Percentiles rank a stretch among this genome's conserved stretches.
These are phyloP conservation scores for Tapera naevia DNA, from an alignment of 2,797 vertebrate species.

Conservation along the genomic window DNA sequence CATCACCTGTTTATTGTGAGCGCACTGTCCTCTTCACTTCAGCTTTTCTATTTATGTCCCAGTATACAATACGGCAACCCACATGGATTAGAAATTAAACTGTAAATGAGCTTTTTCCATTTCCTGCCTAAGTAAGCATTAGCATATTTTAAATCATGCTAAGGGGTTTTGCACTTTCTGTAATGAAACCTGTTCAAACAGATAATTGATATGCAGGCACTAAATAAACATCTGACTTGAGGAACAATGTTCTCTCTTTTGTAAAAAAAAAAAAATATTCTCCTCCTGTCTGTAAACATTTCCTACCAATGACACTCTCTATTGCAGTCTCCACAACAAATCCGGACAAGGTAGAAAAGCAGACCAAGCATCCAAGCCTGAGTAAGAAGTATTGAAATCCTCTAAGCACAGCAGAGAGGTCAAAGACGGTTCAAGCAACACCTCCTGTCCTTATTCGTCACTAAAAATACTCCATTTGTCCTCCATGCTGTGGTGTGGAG, in stretches of 20 bases:
- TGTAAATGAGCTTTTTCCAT: constrained; percentile 56
- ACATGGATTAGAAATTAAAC: constrained; percentile 71
- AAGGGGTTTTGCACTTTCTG: constrained; percentile 41
- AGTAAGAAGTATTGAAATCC: neutral
- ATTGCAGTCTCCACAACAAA: neutral
- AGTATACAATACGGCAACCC: constrained; percentile 52
- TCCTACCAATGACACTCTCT: neutral
- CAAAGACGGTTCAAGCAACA: neutral
- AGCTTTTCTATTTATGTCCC: constrained; percentile 57
- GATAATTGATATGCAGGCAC: constrained; percentile 53
- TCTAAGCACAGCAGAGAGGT: neutral
- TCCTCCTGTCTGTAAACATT: neutral
- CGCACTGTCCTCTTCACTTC: constrained; percentile 9
- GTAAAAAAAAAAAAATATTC: constrained; percentile 10
- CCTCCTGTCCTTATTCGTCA: neutral
- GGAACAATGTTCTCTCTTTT: neutral
- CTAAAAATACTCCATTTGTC: neutral
- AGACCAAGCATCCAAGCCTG: neutral
- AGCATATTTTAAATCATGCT: constrained; percentile 52
- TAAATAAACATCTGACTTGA: constrained; percentile 52
- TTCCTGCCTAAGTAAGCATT: constrained; percentile 63
- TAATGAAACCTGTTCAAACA: constrained; percentile 71
- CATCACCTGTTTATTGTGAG: constrained; percentile 36
- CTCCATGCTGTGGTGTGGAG: neutral
- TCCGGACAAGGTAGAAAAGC: neutral